A percentile compares a stretch with the other conserved stretches of the same genome.
Evolutionary conservation across 2,113 vertebrate genomes (phyloP).

Genomic region (Pontoporia blainvillei): DNA sequence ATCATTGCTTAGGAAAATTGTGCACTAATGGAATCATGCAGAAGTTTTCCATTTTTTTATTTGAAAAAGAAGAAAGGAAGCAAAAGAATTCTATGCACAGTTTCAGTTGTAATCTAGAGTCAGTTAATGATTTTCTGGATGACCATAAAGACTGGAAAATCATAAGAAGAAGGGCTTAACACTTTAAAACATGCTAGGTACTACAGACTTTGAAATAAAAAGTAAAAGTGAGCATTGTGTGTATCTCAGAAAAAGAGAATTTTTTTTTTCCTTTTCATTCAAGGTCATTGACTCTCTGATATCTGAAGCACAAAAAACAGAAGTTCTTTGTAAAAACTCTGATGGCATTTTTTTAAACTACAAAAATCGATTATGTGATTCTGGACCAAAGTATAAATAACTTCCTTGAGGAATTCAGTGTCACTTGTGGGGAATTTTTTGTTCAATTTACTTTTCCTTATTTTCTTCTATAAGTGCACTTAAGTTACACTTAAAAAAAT

Average conservation of each 20-base stretch:
- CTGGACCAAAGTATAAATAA: slow-evolving; percentile 36
- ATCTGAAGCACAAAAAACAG: slow-evolving; percentile 10
- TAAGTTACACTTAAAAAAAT: background rate
- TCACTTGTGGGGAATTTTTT: background rate
- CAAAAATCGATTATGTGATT: slow-evolving; percentile 35
- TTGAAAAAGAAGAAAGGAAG: background rate
- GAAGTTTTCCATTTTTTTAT: background rate
- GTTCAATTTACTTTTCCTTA: background rate
- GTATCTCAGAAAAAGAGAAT: background rate
- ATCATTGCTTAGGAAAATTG: background rate
- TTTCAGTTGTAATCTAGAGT: background rate
- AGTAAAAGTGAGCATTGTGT: background rate
- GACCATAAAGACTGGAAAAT: background rate
- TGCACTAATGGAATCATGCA: background rate
- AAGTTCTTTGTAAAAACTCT: slow-evolving; percentile 32
- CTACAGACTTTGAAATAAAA: background rate
- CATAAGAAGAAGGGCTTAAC: background rate
- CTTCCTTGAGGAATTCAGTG: slow-evolving; percentile 21
- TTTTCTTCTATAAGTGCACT: background rate
- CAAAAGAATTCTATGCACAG: background rate
- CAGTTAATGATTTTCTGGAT: background rate
- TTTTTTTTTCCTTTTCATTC: background rate
- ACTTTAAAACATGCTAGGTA: background rate
- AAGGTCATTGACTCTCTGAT: background rate
- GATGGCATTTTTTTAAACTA: background rate